Base-by-base conservation (phyloP, 2,888 invertebrate species). In the Eilema caniola region DNA sequence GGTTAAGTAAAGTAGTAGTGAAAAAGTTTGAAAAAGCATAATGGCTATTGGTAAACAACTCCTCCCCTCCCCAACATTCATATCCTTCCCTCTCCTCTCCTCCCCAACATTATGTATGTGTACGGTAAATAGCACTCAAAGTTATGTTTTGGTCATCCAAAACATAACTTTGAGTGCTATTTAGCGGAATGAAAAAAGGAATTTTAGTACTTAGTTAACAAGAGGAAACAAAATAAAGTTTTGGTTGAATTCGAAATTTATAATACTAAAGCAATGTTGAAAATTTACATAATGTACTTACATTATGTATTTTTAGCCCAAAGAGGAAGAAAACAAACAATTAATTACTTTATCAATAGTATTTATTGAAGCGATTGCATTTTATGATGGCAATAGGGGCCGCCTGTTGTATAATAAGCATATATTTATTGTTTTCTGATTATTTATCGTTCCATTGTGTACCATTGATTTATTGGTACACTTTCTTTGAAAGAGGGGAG, bases 311-410 rank as follows among this genome's bases (percentile, higher is more conserved):
- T 53, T n/a, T n/a, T 20, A 53, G 53, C 20, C 53, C 7, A 53
- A 53, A 53, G 8, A n/a, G 10, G 53, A 53, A 53, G 53, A 53
- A 53, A 53, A 53, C 16, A 75, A 41, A 83, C 8, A 82, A 82
- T n/a, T 67, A 75, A 0, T 63, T 83, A 10, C 82, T 83, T 0
- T 53, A 53, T 53, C 53, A 53, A 53, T 53, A n/a, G 53, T 53
- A n/a, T 53, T 53, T 53, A 60, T 62, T 1, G 33, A n/a, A 14
- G n/a, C 23, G 33, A 62, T 23, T 33, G 62, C 23, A 33, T 62
- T 23, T 33, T 62, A 62, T 33, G n/a, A 33, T 23, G 33, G 23
- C 23, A 62, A 62, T 62, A 33, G 23, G 23, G 14, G 10, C 53
- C 14, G 23, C n/a, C 62, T 62, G 23, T 16, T 62, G 23, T 33